Base-by-base conservation (phyloP, 1,140 invertebrate genomes). In the Lucilia cuprina region DNA sequence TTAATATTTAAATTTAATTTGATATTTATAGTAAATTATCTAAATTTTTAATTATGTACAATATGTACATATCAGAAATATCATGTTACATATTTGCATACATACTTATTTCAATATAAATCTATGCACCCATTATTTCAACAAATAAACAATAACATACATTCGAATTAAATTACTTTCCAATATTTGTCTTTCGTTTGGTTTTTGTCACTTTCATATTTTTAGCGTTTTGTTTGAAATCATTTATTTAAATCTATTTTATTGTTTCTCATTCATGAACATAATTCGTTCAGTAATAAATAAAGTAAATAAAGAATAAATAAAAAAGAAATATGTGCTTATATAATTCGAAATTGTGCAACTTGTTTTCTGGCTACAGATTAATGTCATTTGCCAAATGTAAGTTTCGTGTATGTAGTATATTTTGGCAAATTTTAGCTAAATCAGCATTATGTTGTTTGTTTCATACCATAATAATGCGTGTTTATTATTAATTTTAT, bases 1-100 rank as follows among this genome's bases (percentile, higher is more conserved):
- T 74, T 49, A 21, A n/a, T 17, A 60, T 41, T 65, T 17, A 17
- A 60, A n/a, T n/a, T 70, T 34, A 7, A n/a, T 8, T 12, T 12
- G 8, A 17, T 82, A 82, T 82, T 82, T 82, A 82, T 82, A 82
- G 13, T 50, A 82, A 70, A 70, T 35, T 82, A 65, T 78, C 49
- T 4, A n/a, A 82, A 47, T 49, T 14, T 30, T 14, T 14, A 60
- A 60, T 60, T n/a, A 60, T n/a, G 41, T 41, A 3, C 14, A 30
- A 30, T 30, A 30, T n/a, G n/a, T n/a, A 30, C 3, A 3, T 30
- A 30, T 30, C 13, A 60, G 13, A 60, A 17, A 14, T 17, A 17
- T 41, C 41, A 41, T 41, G 10, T 41, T 41, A 8, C 41, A 41
- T 41, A 41, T 30, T 30, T 30, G 25, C 25, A 30, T 30, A 30